Conservation (phyloP, 1,140 invertebrate species). For the Drosophila sturtevanti region DNA sequence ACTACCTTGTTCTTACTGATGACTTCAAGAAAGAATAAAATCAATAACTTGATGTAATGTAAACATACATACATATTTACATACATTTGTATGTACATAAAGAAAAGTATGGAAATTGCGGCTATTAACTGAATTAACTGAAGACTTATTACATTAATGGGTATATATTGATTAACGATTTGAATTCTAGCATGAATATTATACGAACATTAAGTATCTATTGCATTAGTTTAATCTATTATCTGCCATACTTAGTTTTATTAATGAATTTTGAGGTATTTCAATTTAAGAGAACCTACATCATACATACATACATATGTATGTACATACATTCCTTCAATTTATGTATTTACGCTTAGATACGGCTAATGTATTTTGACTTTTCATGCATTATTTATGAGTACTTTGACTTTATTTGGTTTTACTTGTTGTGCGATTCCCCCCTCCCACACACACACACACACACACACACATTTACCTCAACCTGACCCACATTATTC, state of each 20-base stretch:
- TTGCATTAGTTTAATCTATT: too few species aligned
- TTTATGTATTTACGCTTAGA: neutral
- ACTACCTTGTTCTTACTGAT: too few species aligned
- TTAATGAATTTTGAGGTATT: too few species aligned
- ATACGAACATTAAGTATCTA: too few species aligned
- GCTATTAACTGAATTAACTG: neutral
- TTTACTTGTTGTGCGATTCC: conserved; percentile 21
- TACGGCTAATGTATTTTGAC: neutral
- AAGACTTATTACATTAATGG: neutral
- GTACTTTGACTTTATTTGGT: conserved; percentile 21
- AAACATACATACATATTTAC: neutral
- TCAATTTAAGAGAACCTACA: too few species aligned
- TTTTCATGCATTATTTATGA: conserved; percentile 64
- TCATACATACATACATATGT: too few species aligned
- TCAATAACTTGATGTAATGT: too few species aligned
- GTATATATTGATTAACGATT: neutral
- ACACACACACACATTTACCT: conserved; percentile 37
- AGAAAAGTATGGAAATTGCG: neutral
- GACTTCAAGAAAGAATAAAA: too few species aligned
- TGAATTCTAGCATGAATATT: too few species aligned
- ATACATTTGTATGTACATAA: too few species aligned
- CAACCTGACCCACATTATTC: conserved; percentile 69
- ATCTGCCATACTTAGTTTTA: too few species aligned
- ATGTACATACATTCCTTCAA: neutral
- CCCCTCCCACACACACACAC: neutral